Evolutionary conservation across 2,888 invertebrate species (phyloP), one percentile per base, ranked within the genome.

Genomic region (Rhamphomyia laevipes): DNA sequence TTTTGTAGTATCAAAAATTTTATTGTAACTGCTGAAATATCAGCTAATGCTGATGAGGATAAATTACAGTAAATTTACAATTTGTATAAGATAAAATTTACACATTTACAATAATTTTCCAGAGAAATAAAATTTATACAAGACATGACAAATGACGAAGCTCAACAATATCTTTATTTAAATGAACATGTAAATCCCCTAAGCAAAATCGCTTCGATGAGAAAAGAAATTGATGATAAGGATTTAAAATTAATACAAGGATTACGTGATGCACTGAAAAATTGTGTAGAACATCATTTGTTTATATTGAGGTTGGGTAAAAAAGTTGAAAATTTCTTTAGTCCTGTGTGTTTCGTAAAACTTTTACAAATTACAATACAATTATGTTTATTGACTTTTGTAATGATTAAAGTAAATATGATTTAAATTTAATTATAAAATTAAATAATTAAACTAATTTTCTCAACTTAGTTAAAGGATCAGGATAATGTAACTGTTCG

Each of bases 1-100:
- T 61, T 57, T 43, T 64, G 64, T 40, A 66, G 64, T 45, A 50
- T 66, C 4, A 67, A 67, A 44, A 66, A 66, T 58, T 55, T 66
- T 16, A 35, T 64, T 4, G 58, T 59, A 42, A 63, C 62, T 7
- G 61, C 63, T 2, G 53, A 56, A 37, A 38, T 66, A 3, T 16
- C 61, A 11, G 47, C 59, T 0, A 61, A 64, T 1, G 57, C 52
- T 31, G 50, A 50, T 1, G 12, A 56, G 1, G 21, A 42, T 7
- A 38, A 46, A 1, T 43, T 67, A 40, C 17, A 13, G 40, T 40
- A 17, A 16, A 35, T n/a, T 13, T n/a, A 4, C 3, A 13, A 13
- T 11, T 35, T 35, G 5, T 13, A n/a, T 15, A 13, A 13, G 13
- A 13, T 4, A 35, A 35, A 35, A 35, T 13, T 35, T n/a, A 3